Conservation (phyloP, 2,888 invertebrate genomes). For the Callyntrura sp. region DNA sequence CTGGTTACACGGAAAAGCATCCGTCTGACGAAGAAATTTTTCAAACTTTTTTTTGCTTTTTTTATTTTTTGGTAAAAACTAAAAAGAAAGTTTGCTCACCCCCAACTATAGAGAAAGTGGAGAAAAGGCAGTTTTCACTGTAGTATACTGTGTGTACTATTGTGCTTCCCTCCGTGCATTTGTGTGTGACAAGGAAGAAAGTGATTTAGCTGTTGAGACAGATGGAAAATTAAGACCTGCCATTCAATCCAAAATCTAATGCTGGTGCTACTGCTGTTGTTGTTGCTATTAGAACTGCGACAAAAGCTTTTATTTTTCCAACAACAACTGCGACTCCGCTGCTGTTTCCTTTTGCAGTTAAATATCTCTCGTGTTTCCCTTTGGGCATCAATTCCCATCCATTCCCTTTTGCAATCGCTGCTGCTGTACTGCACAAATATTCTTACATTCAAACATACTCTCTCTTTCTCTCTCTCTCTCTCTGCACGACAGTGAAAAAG, state of each 20-base stretch:
- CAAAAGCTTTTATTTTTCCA: background rate
- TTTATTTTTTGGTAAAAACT: background rate
- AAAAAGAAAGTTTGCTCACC: background rate
- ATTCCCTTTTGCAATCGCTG: background rate
- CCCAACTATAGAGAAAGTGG: too few species aligned
- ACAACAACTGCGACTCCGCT: background rate
- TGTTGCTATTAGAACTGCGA: background rate
- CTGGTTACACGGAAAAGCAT: background rate
- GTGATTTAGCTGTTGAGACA: conserved; percentile 70
- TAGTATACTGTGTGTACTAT: too few species aligned
- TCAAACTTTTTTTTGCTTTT: too few species aligned
- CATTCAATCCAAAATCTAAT: conserved; percentile 47
- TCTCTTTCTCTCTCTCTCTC: too few species aligned
- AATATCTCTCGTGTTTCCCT: background rate
- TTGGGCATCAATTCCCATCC: conserved; percentile 19
- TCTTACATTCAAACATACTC: background rate
- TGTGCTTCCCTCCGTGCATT: background rate
- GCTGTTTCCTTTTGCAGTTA: background rate
- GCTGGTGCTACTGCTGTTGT: too few species aligned
- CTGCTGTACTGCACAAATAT: background rate
- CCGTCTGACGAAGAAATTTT: background rate
- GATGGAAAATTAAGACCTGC: conserved; percentile 71
- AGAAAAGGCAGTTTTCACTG: too few species aligned
- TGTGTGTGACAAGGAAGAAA: conserved; percentile 39
- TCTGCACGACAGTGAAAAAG: background rate